These are phyloP conservation scores for Caenorhabditis sp. DNA, from an alignment of 2,888 invertebrate genomes.

Conservation along the genomic window DNA sequence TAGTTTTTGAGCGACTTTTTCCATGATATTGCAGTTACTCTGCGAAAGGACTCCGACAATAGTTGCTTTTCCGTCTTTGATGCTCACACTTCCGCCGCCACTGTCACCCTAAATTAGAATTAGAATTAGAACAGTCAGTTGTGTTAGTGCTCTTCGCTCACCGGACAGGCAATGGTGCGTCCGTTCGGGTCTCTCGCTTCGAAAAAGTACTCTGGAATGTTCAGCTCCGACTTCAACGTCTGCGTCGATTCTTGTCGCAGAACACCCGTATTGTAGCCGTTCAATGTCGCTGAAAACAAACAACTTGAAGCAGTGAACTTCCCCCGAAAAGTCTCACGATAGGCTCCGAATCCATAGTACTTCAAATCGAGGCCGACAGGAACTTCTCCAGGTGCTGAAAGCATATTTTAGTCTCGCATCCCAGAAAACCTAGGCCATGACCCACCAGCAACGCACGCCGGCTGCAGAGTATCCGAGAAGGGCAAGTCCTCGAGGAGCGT, in stretches of 20 bases:
- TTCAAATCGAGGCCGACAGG: neutral
- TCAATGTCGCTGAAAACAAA: neutral
- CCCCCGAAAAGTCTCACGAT: neutral
- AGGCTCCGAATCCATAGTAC: neutral
- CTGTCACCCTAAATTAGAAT: slow-evolving; percentile 26
- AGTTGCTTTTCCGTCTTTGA: neutral
- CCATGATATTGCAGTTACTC: neutral
- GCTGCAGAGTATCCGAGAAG: neutral
- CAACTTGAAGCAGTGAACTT: neutral
- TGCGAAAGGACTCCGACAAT: slow-evolving; percentile 11
- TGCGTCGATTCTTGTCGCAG: neutral
- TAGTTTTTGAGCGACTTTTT: no score
- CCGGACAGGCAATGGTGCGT: neutral
- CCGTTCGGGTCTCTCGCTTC: neutral
- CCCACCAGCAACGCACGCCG: slow-evolving; percentile 10
- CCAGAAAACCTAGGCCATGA: neutral
- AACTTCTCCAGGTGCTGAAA: neutral
- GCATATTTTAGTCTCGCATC: no score
- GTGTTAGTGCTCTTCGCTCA: no score
- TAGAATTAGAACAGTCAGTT: no score
- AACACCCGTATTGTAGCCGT: neutral
- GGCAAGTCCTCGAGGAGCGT: neutral
- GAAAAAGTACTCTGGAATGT: neutral
- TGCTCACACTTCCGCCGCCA: slow-evolving; percentile 4
- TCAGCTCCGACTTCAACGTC: neutral